These are phyloP conservation scores for Drosophila nigricruria DNA, from an alignment of 2,888 invertebrate genomes.

Conservation along the genomic window DNA sequence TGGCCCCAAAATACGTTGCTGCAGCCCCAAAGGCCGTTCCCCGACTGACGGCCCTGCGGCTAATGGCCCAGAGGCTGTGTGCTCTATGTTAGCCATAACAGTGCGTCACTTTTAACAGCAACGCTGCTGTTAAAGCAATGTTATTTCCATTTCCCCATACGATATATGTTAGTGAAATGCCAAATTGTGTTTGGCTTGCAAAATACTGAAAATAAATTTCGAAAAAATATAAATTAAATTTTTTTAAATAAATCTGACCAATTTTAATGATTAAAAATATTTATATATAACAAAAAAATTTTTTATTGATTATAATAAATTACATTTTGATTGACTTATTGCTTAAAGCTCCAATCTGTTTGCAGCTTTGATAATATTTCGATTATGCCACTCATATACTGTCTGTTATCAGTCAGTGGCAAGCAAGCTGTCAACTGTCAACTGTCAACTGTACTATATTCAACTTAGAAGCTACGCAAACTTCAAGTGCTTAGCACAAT, in stretches of 20 bases:
- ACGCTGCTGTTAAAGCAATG: slow-evolving; percentile 13
- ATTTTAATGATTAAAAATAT: background rate
- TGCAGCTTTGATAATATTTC: background rate
- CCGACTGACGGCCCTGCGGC: slow-evolving; percentile 55
- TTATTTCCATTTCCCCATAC: slow-evolving; percentile 66
- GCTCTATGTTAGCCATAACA: slow-evolving; percentile 13
- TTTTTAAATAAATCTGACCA: background rate
- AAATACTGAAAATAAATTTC: background rate
- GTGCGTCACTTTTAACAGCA: slow-evolving; percentile 30
- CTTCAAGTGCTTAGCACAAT: background rate
- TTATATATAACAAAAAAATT: background rate
- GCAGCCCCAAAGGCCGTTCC: slow-evolving; percentile 53
- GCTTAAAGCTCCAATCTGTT: background rate
- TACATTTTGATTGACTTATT: background rate
- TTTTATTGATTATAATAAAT: background rate
- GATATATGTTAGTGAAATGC: slow-evolving; percentile 57
- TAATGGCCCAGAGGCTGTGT: background rate
- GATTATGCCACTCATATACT: background rate
- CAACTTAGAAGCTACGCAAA: background rate
- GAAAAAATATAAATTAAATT: background rate
- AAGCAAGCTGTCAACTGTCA: background rate
- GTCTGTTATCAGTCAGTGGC: background rate
- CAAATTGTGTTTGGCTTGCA: background rate
- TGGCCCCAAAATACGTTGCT: slow-evolving; percentile 48
- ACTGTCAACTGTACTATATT: background rate